Percentiles rank a stretch among this genome's conserved stretches.
Conservation (phyloP, 2,113 vertebrate species). For the Myiozetetes cayanensis region DNA sequence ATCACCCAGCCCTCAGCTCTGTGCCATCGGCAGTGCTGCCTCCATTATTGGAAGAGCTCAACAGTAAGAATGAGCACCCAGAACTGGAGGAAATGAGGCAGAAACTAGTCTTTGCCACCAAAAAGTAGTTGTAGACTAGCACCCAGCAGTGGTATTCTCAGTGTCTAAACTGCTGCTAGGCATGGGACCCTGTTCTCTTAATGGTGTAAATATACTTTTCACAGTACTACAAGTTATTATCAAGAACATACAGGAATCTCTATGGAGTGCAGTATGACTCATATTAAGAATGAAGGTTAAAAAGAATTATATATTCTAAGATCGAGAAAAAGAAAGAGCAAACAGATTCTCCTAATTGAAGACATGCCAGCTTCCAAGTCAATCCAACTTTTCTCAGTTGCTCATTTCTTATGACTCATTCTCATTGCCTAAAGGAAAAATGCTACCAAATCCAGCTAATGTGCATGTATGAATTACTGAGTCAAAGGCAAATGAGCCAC, state of each 20-base stretch:
- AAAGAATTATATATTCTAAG: neutral
- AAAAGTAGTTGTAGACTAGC: neutral
- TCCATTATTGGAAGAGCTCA: neutral
- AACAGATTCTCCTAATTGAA: neutral
- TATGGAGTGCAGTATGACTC: neutral
- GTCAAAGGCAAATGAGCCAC: neutral
- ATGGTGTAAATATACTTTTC: neutral
- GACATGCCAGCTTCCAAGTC: neutral
- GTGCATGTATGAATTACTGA: neutral
- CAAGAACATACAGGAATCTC: neutral
- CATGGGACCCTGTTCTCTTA: neutral
- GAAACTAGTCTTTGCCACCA: neutral
- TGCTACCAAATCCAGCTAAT: neutral
- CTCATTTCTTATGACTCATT: neutral
- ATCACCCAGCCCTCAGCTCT: rapidly evolving
- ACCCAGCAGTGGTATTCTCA: neutral
- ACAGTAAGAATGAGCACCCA: neutral
- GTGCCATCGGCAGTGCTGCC: neutral
- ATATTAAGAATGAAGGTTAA: neutral
- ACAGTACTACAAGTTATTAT: neutral
- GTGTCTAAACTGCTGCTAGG: neutral
- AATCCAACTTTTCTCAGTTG: neutral
- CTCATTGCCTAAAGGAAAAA: neutral
- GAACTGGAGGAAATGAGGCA: neutral
- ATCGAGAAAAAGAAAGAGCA: neutral